Base-by-base conservation (phyloP, 1,140 invertebrate species). In the Mylabris phalerata region DNA sequence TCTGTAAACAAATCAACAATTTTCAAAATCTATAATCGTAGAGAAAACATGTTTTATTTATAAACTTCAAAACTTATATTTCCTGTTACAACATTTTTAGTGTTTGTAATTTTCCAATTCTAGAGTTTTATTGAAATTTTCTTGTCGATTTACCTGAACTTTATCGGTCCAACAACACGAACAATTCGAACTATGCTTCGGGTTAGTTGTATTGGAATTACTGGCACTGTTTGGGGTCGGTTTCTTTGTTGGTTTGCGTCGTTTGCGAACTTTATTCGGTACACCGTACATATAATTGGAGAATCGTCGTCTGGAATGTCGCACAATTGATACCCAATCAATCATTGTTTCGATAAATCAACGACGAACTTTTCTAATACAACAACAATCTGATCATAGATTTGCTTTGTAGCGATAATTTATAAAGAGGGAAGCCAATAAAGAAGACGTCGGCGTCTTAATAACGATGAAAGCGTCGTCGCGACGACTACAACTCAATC, bases 301-400 rank as follows among this genome's bases (percentile, higher is more conserved):
- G 71, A 89, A 87, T 32, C 85, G 78, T 39, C 86, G 79, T 26
- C 83, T 73, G 41, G 85, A 87, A 65, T 87, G 83, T 50, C 85
- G 79, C 32, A 88, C 84, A 56, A 88, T 87, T 57, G 84, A 88
- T 57, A 89, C 85, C 86, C 86, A 89, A 76, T 89, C 86, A 65
- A 89, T 88, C 86, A 89, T 89, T 49, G 48, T 59, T 50, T 32
- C 32, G 32, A 32, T 32, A 5, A 32, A 32, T 32, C 4, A 4
- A 32, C 32, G 32, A 32, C 19, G 19, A 45, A 48, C 25, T 50
- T 61, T 9, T 40, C 44, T 39, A 43, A 43, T n/a, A 27, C 10
- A 39, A 10, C 41, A 43, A 26, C 41, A 43, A 52, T 26, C 24
- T 45, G 25, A 39, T 7, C 7, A 5, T 32, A 7, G 4, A 4